Conservation (phyloP, 2,888 invertebrate genomes). For the Silvanus unidentatus region DNA sequence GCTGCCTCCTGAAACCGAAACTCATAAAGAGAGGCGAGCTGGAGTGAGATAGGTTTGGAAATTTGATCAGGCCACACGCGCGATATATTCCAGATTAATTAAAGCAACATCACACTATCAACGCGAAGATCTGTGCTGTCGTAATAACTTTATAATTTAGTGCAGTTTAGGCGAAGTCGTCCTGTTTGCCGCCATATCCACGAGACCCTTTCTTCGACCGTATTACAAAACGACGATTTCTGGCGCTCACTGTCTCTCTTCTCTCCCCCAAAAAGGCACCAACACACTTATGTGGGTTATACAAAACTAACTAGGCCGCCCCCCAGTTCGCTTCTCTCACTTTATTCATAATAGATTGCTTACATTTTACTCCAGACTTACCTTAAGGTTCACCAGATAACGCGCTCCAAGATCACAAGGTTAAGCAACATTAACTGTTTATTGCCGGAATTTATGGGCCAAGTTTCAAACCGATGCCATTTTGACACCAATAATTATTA, state of each 20-base stretch:
- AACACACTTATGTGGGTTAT: too few species aligned
- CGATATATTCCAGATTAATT: constrained; percentile 48
- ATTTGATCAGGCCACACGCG: constrained; percentile 33
- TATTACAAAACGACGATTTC: constrained; percentile 37
- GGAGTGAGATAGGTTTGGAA: constrained; percentile 9
- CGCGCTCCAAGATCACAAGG: constrained; percentile 42
- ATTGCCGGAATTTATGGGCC: constrained; percentile 38
- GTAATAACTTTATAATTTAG: constrained; percentile 52
- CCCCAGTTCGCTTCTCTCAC: constrained; percentile 19
- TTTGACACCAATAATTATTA: too few species aligned
- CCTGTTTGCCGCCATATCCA: constrained; percentile 19
- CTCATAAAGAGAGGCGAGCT: neutral
- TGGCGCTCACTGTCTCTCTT: constrained; percentile 6
- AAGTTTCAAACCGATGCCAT: constrained; percentile 18
- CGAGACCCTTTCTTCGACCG: constrained; percentile 33
- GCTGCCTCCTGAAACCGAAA: too few species aligned
- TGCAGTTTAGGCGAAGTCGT: constrained; percentile 39
- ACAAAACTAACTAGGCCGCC: too few species aligned
- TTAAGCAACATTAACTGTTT: constrained; percentile 49
- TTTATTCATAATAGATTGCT: constrained; percentile 43
- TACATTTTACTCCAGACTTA: constrained; percentile 41
- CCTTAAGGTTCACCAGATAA: constrained; percentile 41
- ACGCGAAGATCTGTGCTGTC: constrained; percentile 48
- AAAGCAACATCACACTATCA: constrained; percentile 50
- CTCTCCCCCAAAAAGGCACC: constrained; percentile 22